phyloP scores from a whole-genome alignment of 2,113 vertebrate species.

The Pelusios castaneus region DNA sequence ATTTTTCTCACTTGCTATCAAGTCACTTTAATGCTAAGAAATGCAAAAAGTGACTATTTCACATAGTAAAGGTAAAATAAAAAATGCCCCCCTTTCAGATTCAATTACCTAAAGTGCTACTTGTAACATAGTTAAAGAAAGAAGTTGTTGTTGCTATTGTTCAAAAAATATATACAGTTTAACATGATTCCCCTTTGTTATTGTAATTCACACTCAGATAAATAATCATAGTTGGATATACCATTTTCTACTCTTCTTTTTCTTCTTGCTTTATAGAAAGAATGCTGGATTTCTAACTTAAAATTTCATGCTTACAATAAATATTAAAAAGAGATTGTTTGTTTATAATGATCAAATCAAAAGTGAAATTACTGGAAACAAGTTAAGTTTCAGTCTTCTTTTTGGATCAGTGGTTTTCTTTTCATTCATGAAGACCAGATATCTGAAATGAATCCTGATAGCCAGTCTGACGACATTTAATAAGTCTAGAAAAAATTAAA shows the following conservation, averaged over 20 bases:
- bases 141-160: too few relatives aligned
- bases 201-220: neutral
- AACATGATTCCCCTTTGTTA: neutral
- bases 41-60: neutral
- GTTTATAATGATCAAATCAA: neutral
- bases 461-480: neutral
- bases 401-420: neutral
- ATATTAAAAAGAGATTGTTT: neutral
- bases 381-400: neutral
- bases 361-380: neutral
- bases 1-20: too few relatives aligned
- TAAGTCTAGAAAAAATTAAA: neutral
- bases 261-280: neutral
- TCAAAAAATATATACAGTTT: neutral
- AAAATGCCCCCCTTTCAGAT: neutral
- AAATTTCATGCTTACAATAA: neutral
- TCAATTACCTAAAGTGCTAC: neutral
- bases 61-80: neutral
- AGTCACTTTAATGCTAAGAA: neutral
- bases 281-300: neutral
- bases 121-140: neutral
- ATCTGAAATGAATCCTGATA: neutral
- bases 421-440: neutral
- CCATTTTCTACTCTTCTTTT: neutral
- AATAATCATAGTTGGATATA: neutral